Evolutionary conservation across 2,797 vertebrate species (phyloP), one percentile per base, ranked within the genome.

Genomic region (Eulemur albifrons): DNA sequence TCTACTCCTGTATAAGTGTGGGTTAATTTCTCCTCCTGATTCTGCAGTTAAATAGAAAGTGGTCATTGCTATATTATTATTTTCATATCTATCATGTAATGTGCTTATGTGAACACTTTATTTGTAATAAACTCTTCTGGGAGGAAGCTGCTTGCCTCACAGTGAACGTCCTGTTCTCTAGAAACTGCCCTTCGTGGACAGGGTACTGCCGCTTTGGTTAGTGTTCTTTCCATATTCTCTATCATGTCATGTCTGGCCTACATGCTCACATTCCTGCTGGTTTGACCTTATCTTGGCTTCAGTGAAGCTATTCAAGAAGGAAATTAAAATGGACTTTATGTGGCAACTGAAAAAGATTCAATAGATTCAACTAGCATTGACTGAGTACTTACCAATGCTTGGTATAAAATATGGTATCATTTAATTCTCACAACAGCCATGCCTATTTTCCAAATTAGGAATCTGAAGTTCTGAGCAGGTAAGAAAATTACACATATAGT

Each of bases 1-100:
- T 96, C 61, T 69, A 61, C 79, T 73, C 65, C 35, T 50, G 40
- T 89, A 63, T 40, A 32, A 72, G 25, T 81, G 94, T 50, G 20
- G 38, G 38, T 87, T 94, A 38, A 59, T 92, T 95, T 96, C 61
- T 69, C 69, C 79, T 73, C 65, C 32, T 50, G 40, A 50, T 91
- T 89, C 70, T 92, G 57, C 73, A 43, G 48, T 92, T 86, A 70
- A 95, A 57, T 88, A 85, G 81, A 93, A 94, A 91, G 48, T 43
- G 61, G n/a, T 72, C 45, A 81, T 85, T 85, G 61, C 52, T 88
- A 7, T 35, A 13, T 54, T 87, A n/a, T 15, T 52, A 0, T 63
- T 80, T 27, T 48, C 76, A 0, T 77, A n/a, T 38, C 85, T 59
- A 48, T 94, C 40, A 80, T 50, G 27, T 54, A 88, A 21, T 72